Percentiles rank a stretch among this genome's conserved stretches.
phyloP scores from a whole-genome alignment of 2,797 vertebrate species.

The Arnoldichthys spilopterus region DNA sequence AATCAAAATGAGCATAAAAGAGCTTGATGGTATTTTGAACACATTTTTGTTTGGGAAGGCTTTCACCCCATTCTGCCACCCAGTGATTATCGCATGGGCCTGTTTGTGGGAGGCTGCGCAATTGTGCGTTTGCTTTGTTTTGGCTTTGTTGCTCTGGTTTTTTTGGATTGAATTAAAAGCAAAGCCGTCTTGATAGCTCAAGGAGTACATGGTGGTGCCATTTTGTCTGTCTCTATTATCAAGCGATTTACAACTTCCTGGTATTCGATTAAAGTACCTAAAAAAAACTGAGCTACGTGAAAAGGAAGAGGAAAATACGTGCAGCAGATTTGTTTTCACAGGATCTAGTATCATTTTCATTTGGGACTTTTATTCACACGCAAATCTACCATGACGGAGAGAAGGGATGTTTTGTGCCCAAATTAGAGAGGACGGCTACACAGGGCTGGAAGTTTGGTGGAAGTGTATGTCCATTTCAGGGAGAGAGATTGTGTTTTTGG shows the following conservation, averaged over 20 bases:
- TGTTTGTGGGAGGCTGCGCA: constrained; percentile 28
- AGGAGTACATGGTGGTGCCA: constrained; percentile 69
- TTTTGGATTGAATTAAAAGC: constrained; percentile 57
- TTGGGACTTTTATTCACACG: constrained; percentile 32
- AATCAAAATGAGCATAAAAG: not conserved
- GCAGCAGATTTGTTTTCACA: constrained; percentile 44
- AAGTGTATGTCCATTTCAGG: not conserved
- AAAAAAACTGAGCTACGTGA: constrained; percentile 24
- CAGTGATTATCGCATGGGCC: constrained; percentile 36
- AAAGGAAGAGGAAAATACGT: constrained; percentile 43
- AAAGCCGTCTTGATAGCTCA: constrained; percentile 49
- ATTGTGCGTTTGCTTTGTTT: constrained; percentile 56
- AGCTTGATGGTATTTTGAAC: constrained; percentile 18
- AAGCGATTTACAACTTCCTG: constrained; percentile 67
- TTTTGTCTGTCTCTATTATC: constrained; percentile 70
- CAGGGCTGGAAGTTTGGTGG: not conserved
- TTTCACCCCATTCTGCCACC: constrained; percentile 4
- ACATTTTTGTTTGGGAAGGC: constrained; percentile 43
- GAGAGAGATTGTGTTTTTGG: not conserved
- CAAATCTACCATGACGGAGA: constrained; percentile 10
- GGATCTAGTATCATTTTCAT: constrained; percentile 44
- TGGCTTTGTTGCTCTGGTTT: constrained; percentile 52
- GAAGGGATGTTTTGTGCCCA: not conserved
- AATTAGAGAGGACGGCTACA: not conserved
- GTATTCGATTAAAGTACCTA: constrained; percentile 48